Evolutionary conservation across 2,113 vertebrate species (phyloP).

Genomic region (Pangasianodon gigas): DNA sequence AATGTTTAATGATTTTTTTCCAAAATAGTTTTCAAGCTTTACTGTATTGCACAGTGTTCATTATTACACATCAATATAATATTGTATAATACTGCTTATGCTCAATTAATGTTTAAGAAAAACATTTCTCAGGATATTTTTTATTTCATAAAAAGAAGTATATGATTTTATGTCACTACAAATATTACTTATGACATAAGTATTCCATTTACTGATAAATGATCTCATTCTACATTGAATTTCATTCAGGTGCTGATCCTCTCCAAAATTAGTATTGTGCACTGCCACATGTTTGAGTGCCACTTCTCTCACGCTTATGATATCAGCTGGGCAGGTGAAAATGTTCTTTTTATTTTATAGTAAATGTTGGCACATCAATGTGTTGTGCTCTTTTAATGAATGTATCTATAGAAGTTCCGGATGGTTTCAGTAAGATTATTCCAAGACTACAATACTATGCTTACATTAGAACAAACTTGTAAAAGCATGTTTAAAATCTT

Average conservation of each 20-base stretch:
- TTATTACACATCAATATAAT: not conserved
- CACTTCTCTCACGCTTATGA: not conserved
- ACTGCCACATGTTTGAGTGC: not conserved
- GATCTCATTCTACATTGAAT: conserved; percentile 12
- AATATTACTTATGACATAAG: not conserved
- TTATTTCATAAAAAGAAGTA: not conserved
- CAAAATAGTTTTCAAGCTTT: not conserved
- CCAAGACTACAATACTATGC: not conserved
- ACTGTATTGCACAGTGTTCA: not conserved
- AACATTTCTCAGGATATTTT: conserved; percentile 14
- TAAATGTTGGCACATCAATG: conserved; percentile 6
- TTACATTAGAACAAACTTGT: conserved; percentile 6
- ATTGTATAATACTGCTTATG: not conserved
- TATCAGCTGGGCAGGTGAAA: conserved; percentile 11
- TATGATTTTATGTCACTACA: not conserved
- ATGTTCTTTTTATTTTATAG: not conserved
- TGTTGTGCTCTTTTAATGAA: not conserved
- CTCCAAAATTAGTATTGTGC: not conserved
- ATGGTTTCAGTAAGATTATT: conserved; percentile 14
- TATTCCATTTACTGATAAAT: conserved; percentile 2
- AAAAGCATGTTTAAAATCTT: not conserved
- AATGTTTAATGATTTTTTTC: not conserved
- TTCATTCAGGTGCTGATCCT: conserved; percentile 1
- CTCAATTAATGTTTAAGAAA: not conserved
- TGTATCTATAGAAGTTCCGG: not conserved